These are phyloP conservation scores for Melanotaenia duboulayi DNA, from an alignment of 2,113 vertebrate genomes.

Conservation along the genomic window DNA sequence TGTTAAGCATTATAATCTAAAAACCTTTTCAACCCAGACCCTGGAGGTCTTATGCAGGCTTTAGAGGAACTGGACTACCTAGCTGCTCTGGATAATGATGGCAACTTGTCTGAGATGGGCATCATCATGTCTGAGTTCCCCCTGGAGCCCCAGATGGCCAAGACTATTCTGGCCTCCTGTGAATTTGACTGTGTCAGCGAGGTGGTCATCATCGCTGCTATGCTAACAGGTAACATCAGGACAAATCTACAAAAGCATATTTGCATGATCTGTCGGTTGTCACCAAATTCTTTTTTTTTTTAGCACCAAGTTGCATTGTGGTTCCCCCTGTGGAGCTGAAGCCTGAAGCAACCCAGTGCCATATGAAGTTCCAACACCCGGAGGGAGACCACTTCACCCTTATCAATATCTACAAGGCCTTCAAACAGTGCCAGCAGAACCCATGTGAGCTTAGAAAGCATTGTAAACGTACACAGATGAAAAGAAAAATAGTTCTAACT, in stretches of 20 bases:
- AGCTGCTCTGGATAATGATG: slow-evolving; percentile 89
- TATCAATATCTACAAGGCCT: slow-evolving; percentile 90
- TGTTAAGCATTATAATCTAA: neutral
- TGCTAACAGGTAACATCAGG: slow-evolving; percentile 87
- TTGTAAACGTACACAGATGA: neutral
- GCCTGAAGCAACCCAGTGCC: slow-evolving; percentile 79
- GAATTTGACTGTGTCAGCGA: slow-evolving; percentile 93
- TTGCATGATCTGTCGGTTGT: neutral
- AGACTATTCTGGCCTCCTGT: slow-evolving; percentile 89
- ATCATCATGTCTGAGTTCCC: slow-evolving; percentile 96
- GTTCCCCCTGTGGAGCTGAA: slow-evolving; percentile 79
- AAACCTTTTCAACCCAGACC: slow-evolving; percentile 76
- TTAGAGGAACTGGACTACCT: slow-evolving; percentile 93
- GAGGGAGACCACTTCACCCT: slow-evolving; percentile 93
- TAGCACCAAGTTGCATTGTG: slow-evolving; percentile 87
- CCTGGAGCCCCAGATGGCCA: slow-evolving; percentile 91
- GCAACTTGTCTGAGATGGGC: slow-evolving; percentile 93
- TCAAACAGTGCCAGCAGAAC: slow-evolving; percentile 79
- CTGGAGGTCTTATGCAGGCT: slow-evolving; percentile 92
- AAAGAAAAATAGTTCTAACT: neutral
- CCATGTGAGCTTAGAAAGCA: slow-evolving; percentile 63
- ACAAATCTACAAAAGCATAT: neutral
- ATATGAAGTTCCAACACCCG: slow-evolving; percentile 86
- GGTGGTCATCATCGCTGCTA: slow-evolving; percentile 90
- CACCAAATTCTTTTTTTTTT: neutral